Conservation (phyloP, 1,140 invertebrate genomes). For the Gonioctena quinquepunctata region DNA sequence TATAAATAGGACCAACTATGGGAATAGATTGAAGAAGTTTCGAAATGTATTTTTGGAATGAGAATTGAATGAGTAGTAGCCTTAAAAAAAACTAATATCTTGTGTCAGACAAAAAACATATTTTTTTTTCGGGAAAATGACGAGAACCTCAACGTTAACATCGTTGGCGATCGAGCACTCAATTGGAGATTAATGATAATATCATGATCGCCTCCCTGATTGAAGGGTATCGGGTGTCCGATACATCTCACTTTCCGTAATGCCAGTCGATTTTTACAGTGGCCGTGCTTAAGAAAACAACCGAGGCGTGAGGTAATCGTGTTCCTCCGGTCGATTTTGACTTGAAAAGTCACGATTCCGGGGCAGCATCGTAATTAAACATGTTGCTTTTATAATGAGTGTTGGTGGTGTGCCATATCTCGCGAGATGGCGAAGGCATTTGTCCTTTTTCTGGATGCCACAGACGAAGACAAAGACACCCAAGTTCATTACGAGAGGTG, state of each 20-base stretch:
- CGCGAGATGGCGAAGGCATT: not conserved
- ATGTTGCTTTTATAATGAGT: conserved; percentile 42
- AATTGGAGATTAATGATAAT: not conserved
- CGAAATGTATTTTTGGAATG: too few species aligned
- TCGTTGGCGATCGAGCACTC: not conserved
- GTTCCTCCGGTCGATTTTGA: conserved; percentile 40
- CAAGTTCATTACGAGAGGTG: conserved; percentile 20
- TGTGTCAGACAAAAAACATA: too few species aligned
- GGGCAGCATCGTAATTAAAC: conserved; percentile 50
- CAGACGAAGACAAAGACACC: conserved; percentile 11
- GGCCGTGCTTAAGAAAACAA: conserved; percentile 29
- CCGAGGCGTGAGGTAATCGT: conserved; percentile 33
- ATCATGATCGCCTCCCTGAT: not conserved
- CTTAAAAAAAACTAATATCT: too few species aligned
- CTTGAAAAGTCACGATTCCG: conserved; percentile 48
- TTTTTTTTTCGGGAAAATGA: too few species aligned
- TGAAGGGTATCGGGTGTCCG: not conserved
- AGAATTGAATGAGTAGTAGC: too few species aligned
- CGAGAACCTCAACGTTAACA: not conserved
- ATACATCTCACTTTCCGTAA: not conserved
- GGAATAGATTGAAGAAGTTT: too few species aligned
- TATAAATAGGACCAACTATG: too few species aligned
- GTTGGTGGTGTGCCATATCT: conserved; percentile 18
- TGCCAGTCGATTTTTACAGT: not conserved
- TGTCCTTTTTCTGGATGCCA: conserved; percentile 1